Evolutionary conservation across 2,113 vertebrate species (phyloP).

Genomic region (Lontra canadensis): DNA sequence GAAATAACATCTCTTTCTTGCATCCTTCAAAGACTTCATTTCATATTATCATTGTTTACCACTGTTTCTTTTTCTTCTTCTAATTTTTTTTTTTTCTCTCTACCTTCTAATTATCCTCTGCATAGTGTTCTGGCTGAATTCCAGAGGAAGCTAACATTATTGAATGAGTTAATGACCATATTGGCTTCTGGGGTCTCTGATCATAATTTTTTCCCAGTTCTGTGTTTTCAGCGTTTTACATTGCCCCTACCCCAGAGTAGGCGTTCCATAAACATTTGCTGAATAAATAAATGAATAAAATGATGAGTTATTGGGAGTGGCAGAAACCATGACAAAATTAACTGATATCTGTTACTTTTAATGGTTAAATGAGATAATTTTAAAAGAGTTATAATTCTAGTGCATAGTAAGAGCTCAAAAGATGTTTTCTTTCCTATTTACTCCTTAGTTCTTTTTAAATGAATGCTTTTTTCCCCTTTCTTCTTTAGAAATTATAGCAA

Average conservation of each 20-base stretch:
- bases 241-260: neutral
- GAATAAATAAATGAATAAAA: neutral
- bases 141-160: neutral
- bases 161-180: neutral
- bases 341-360: neutral
- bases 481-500: neutral
- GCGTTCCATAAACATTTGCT: neutral
- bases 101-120: neutral
- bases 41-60: neutral
- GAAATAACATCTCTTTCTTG: neutral
- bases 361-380: neutral
- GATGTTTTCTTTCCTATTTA: neutral
- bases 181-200: neutral
- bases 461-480: neutral
- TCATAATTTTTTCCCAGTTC: neutral
- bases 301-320: neutral
- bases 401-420: neutral
- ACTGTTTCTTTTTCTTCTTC: neutral
- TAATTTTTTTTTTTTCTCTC: neutral
- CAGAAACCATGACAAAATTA: neutral
- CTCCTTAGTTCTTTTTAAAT: neutral
- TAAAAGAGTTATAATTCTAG: neutral
- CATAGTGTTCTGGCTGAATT: neutral
- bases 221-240: neutral
- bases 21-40: neutral